Conservation (phyloP, 2,797 vertebrate species). For the Lycodopsis pacificus region DNA sequence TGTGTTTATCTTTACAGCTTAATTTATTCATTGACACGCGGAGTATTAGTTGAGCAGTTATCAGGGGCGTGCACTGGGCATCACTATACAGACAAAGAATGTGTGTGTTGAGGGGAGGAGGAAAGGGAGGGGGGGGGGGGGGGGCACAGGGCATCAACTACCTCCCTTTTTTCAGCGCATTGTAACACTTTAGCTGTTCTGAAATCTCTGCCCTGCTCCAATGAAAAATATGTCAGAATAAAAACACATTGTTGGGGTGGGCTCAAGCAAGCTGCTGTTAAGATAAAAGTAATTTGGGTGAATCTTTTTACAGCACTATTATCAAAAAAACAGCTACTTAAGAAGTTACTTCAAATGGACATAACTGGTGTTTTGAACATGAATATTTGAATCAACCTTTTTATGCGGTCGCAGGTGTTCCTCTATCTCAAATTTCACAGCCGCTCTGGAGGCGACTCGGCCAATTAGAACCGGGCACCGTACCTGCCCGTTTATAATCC, state of each 20-base stretch:
- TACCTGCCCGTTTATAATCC: conserved; percentile 14
- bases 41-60: conserved; percentile 6
- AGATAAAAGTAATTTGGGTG: neutral
- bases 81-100: conserved; percentile 73
- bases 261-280: neutral
- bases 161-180: conserved; percentile 34
- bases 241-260: neutral
- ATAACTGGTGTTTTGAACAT: neutral
- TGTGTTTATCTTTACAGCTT: neutral
- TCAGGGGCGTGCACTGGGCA: conserved; percentile 35
- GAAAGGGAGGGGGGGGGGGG: conserved; percentile 13
- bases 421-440: conserved; percentile 44
- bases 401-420: neutral
- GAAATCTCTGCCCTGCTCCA: conserved; percentile 26
- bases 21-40: neutral
- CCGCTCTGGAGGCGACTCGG: conserved; percentile 22
- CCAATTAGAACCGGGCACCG: conserved; percentile 36
- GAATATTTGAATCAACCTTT: neutral
- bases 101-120: conserved; percentile 25
- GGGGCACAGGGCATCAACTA: conserved; percentile 17
- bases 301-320: neutral
- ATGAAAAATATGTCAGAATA: neutral
- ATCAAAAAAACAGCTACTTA: neutral
- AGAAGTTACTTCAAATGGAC: neutral
- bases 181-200: conserved; percentile 2